Percentiles rank a stretch among this genome's conserved stretches.
These are phyloP conservation scores for Brachionus manjavacas DNA, from an alignment of 1,140 invertebrate genomes.

Conservation along the genomic window DNA sequence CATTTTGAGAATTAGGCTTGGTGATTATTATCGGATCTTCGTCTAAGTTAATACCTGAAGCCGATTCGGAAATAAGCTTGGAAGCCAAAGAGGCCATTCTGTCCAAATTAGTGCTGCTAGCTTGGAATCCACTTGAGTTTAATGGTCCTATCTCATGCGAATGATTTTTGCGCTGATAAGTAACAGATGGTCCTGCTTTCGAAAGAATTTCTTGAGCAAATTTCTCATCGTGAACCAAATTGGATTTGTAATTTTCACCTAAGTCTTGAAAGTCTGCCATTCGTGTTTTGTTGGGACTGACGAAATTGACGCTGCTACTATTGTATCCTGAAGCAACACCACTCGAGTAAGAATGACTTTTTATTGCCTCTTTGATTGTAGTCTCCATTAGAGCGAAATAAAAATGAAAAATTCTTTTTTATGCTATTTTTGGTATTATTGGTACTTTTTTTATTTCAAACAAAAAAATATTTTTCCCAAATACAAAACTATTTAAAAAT, in stretches of 20 bases:
- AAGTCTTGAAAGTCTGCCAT: not conserved
- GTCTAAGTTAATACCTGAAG: conserved; percentile 9
- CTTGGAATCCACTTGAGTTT: not conserved
- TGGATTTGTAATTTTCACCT: not conserved
- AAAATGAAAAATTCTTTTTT: too few species aligned
- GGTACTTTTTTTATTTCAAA: not conserved
- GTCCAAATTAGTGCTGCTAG: not conserved
- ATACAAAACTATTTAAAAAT: not conserved
- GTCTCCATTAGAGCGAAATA: not conserved
- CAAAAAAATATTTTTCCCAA: not conserved
- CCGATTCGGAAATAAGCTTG: not conserved
- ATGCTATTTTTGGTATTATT: not conserved
- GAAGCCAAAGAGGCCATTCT: not conserved
- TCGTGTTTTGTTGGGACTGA: not conserved
- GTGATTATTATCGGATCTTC: not conserved
- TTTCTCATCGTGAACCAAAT: not conserved
- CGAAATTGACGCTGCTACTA: conserved; percentile 9
- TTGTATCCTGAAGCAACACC: not conserved
- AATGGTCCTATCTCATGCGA: not conserved
- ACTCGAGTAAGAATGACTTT: not conserved
- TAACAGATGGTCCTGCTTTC: not conserved
- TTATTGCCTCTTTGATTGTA: not conserved
- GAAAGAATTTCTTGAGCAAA: conserved; percentile 20
- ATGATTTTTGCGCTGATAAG: conserved; percentile 36
- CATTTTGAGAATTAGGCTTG: conserved; percentile 35